Percentiles rank a stretch among this genome's conserved stretches.
Conservation (phyloP, 1,140 invertebrate species). For the Frieseomelitta varia region DNA sequence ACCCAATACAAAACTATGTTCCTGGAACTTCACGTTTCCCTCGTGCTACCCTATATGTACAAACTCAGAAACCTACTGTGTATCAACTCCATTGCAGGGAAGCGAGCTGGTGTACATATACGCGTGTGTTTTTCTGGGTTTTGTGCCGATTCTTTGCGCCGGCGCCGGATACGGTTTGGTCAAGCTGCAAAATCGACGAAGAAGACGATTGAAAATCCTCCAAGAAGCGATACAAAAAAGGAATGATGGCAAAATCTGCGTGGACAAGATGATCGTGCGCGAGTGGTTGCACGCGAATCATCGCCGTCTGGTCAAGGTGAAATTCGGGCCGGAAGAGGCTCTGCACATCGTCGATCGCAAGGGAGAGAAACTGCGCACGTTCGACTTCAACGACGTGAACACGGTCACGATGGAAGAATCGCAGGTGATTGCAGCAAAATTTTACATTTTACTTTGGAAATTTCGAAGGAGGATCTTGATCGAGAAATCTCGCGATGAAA, state of each 20-base stretch:
- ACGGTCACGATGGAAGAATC: slow-evolving; percentile 93
- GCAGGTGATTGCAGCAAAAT: slow-evolving; percentile 63
- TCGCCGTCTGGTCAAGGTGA: slow-evolving; percentile 94
- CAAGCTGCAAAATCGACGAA: slow-evolving; percentile 93
- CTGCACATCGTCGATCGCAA: slow-evolving; percentile 94
- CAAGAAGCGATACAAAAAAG: slow-evolving; percentile 89
- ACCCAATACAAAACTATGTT: background rate
- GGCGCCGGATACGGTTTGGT: slow-evolving; percentile 96
- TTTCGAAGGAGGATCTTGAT: background rate
- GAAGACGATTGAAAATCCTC: slow-evolving; percentile 90
- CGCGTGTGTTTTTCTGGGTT: slow-evolving; percentile 93
- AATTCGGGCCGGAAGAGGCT: slow-evolving; percentile 92
- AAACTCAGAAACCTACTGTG: background rate
- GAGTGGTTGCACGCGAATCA: slow-evolving; percentile 98
- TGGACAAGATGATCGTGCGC: slow-evolving; percentile 96
- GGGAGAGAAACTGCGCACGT: slow-evolving; percentile 92
- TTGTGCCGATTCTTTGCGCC: slow-evolving; percentile 95
- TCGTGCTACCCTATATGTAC: background rate
- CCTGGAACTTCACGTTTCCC: slow-evolving; percentile 1
- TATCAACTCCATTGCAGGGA: slow-evolving; percentile 85
- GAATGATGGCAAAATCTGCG: slow-evolving; percentile 85
- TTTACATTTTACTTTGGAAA: slow-evolving; percentile 3
- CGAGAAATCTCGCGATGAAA: background rate
- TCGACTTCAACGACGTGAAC: slow-evolving; percentile 89
- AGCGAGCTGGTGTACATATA: slow-evolving; percentile 99